phyloP scores from a whole-genome alignment of 2,888 invertebrate genomes.

The Lasioglossum calceatum region DNA sequence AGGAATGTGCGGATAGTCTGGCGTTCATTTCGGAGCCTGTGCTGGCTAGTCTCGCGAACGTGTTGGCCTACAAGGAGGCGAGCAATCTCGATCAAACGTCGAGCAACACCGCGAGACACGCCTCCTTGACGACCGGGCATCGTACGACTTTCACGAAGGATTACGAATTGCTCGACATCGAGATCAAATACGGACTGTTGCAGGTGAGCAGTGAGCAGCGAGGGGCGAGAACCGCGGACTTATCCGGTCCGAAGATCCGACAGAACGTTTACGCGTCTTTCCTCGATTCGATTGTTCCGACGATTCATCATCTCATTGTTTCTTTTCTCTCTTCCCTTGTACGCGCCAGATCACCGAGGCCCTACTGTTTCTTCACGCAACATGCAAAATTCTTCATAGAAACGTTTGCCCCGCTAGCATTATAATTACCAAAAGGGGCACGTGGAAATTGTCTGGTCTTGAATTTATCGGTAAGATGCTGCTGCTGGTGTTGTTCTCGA shows the following conservation, averaged over 20 bases:
- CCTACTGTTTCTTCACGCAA: constrained; percentile 95
- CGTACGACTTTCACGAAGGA: constrained; percentile 90
- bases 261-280: background rate
- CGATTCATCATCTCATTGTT: background rate
- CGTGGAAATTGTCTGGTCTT: constrained; percentile 98
- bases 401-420: constrained; percentile 98
- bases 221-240: background rate
- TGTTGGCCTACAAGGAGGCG: constrained; percentile 92
- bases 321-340: no score
- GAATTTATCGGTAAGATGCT: constrained; percentile 92
- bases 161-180: constrained; percentile 95
- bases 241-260: background rate
- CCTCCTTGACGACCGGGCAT: constrained; percentile 65
- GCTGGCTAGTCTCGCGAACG: constrained; percentile 94
- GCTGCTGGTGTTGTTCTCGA: no score
- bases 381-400: constrained; percentile 94
- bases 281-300: background rate
- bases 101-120: constrained; percentile 75
- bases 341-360: constrained; percentile 95
- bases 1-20: constrained; percentile 94
- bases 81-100: constrained; percentile 82
- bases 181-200: constrained; percentile 96
- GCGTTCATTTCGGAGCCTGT: constrained; percentile 98
- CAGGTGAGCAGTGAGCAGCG: constrained; percentile 90
- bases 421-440: constrained; percentile 95